These are phyloP conservation scores for Hemaris fuciformis DNA, from an alignment of 2,888 invertebrate genomes.

Conservation along the genomic window DNA sequence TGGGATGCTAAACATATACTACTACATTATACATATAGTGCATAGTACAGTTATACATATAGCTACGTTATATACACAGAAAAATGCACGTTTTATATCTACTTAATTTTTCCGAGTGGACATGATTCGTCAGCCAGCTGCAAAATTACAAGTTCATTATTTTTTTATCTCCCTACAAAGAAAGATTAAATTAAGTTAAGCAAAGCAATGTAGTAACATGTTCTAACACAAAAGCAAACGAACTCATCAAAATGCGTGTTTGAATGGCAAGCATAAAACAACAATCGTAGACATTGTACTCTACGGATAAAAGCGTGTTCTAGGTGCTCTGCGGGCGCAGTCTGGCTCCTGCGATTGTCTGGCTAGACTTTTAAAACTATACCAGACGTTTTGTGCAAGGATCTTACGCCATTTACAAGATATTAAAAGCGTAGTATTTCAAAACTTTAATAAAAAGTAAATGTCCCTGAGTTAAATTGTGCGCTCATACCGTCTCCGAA, in stretches of 20 bases:
- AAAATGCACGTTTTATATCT: no score
- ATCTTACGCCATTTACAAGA: not conserved
- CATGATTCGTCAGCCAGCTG: no score
- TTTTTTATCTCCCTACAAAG: no score
- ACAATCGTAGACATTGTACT: slow-evolving; percentile 6
- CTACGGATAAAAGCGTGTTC: not conserved
- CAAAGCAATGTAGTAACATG: not conserved
- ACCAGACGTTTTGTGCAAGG: not conserved
- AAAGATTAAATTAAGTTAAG: not conserved
- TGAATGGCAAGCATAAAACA: slow-evolving; percentile 7
- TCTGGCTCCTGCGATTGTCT: not conserved
- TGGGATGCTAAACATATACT: no score
- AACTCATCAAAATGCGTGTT: slow-evolving; percentile 3
- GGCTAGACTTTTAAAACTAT: slow-evolving; percentile 2
- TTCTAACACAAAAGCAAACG: not conserved
- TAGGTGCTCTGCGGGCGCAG: not conserved
- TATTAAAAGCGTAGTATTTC: not conserved
- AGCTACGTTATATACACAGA: no score
- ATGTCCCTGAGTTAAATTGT: not conserved
- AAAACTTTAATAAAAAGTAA: not conserved
- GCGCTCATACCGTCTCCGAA: no score
- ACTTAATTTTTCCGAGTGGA: no score
- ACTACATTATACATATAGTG: no score
- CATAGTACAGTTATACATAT: no score
- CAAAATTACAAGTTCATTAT: no score